These are phyloP conservation scores for Anastrepha ludens DNA, from an alignment of 1,140 invertebrate genomes.

Conservation along the genomic window DNA sequence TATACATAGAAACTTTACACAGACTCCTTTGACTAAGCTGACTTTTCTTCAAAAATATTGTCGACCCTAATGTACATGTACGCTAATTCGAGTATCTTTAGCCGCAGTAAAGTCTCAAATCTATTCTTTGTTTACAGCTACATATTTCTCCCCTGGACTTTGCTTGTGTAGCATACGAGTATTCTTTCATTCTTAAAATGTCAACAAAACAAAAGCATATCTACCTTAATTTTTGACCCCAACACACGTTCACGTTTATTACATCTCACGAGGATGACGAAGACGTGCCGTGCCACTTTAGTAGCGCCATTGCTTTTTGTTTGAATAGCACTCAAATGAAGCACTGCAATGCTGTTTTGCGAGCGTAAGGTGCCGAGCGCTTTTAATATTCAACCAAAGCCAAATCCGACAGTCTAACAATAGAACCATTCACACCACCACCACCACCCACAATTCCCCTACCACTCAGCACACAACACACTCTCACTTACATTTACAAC, in stretches of 20 bases:
- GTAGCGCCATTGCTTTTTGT: conserved; percentile 35
- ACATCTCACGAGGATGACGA: not conserved
- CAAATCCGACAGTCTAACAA: not conserved
- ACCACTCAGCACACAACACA: no score
- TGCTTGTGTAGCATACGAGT: no score
- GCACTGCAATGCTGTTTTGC: conserved; percentile 25
- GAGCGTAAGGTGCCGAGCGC: conserved; percentile 8
- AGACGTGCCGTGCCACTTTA: conserved; percentile 16
- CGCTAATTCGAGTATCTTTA: no score
- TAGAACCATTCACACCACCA: not conserved
- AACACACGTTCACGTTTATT: conserved; percentile 9
- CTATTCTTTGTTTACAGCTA: no score
- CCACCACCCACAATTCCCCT: not conserved
- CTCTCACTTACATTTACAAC: not conserved
- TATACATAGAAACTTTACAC: no score
- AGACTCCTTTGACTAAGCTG: no score
- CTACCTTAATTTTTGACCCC: not conserved
- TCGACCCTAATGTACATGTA: no score
- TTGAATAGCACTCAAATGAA: conserved; percentile 31
- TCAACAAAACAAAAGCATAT: not conserved
- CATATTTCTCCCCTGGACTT: no score
- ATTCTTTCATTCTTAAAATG: not conserved
- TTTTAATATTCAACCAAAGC: conserved; percentile 36
- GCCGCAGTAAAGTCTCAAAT: no score
- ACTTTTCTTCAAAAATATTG: no score